Percentiles rank a stretch among this genome's conserved stretches.
Evolutionary conservation across 2,113 vertebrate genomes (phyloP).

Genomic region (Stercorarius parasiticus): DNA sequence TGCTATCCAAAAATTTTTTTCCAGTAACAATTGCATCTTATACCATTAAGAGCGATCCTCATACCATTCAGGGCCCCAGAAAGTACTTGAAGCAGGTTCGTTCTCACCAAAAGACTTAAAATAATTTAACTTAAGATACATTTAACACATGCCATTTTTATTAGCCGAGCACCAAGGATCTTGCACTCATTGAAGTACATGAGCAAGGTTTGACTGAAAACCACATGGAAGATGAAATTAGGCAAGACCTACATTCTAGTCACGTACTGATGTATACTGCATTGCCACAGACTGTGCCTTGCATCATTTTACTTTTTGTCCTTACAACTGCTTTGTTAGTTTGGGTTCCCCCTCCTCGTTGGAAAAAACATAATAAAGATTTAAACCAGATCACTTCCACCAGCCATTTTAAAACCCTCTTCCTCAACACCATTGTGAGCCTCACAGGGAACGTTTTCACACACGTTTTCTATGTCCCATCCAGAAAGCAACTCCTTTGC

Average conservation of each 20-base stretch:
- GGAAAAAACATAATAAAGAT: not conserved
- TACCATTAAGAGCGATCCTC: not conserved
- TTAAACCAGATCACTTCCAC: not conserved
- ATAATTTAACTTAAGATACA: not conserved
- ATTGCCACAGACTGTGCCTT: not conserved
- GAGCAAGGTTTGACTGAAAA: not conserved
- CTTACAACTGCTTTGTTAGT: not conserved
- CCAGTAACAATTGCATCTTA: not conserved
- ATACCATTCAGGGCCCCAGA: not conserved
- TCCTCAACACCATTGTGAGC: not conserved
- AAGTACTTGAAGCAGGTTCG: not conserved
- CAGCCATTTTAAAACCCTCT: not conserved
- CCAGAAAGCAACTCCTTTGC: not conserved
- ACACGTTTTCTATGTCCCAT: fast-evolving
- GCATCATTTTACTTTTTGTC: not conserved
- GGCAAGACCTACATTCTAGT: not conserved
- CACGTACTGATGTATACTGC: not conserved
- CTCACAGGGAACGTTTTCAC: not conserved
- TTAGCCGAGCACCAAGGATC: not conserved
- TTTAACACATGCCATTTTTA: not conserved
- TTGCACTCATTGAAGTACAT: not conserved
- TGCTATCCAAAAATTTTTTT: not conserved
- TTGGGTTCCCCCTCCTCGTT: not conserved
- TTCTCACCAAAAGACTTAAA: not conserved
- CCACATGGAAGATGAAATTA: not conserved